Evolutionary conservation across 1,140 invertebrate genomes (phyloP).

Genomic region (Pseudomyrmex gracilis): DNA sequence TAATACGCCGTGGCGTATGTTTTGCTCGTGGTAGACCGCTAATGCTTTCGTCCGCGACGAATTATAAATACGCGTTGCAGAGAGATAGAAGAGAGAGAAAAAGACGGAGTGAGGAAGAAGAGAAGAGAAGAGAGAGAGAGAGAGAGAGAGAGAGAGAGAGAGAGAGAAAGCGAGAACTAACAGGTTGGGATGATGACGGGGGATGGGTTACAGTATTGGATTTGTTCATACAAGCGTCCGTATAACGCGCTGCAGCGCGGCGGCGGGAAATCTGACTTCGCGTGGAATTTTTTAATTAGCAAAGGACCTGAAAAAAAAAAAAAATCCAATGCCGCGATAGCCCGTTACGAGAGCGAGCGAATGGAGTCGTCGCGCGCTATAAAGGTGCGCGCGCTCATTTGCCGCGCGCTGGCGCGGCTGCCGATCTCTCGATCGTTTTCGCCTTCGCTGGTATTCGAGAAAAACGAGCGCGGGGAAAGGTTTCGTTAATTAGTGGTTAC

Average conservation of each 20-base stretch:
- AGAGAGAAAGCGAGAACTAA: neutral
- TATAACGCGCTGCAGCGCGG: slow-evolving; percentile 43
- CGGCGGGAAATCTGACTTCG: slow-evolving; percentile 75
- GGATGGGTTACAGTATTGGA: slow-evolving; percentile 71
- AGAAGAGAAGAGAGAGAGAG: neutral
- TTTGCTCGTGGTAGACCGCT: slow-evolving; percentile 21
- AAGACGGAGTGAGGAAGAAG: neutral
- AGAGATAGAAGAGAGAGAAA: neutral
- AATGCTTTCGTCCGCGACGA: slow-evolving; percentile 51
- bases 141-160: slow-evolving; percentile 1
- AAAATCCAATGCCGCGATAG: slow-evolving; percentile 67
- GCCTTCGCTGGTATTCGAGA: slow-evolving; percentile 30
- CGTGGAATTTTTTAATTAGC: slow-evolving; percentile 83
- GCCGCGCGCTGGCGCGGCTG: slow-evolving; percentile 1
- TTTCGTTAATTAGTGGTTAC: slow-evolving; percentile 45
- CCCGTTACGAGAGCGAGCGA: slow-evolving; percentile 49
- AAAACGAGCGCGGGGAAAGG: neutral
- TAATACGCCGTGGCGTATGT: slow-evolving; percentile 8
- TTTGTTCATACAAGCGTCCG: slow-evolving; percentile 69
- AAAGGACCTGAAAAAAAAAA: slow-evolving; percentile 66
- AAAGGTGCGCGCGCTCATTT: slow-evolving; percentile 44
- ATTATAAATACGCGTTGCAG: slow-evolving; percentile 66
- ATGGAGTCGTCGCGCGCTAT: slow-evolving; percentile 64
- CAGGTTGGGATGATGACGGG: neutral
- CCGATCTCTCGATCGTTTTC: slow-evolving; percentile 29